A percentile compares a stretch with the other conserved stretches of the same genome.
phyloP scores from a whole-genome alignment of 2,797 vertebrate species.

The Crocidura indochinensis region DNA sequence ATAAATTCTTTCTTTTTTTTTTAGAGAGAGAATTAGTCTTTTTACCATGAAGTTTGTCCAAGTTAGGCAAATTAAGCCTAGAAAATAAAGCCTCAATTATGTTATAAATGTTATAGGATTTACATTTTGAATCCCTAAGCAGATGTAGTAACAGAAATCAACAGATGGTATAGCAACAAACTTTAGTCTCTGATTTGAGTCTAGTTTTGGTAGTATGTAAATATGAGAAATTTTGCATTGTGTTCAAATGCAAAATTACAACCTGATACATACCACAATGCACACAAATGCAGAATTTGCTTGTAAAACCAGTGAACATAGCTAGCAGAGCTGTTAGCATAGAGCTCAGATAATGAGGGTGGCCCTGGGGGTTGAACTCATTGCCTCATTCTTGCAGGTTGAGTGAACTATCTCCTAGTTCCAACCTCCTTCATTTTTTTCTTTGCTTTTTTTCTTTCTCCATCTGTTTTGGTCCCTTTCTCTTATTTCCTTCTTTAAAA shows the following conservation, averaged over 20 bases:
- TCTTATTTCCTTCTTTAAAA: no score
- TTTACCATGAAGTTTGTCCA: constrained; percentile 73
- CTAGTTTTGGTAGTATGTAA: constrained; percentile 30
- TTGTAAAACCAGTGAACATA: no score
- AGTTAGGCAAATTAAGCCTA: constrained; percentile 67
- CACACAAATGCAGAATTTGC: not conserved
- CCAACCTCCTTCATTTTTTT: no score
- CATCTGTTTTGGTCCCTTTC: no score
- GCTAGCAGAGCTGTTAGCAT: no score
- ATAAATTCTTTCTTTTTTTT: constrained; percentile 73
- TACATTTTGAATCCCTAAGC: constrained; percentile 11
- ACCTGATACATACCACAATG: not conserved
- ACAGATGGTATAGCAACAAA: not conserved
- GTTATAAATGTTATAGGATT: constrained; percentile 49
- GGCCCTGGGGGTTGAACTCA: no score
- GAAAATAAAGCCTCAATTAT: constrained; percentile 53
- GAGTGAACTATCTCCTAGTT: no score
- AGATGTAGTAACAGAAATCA: constrained; percentile 50
- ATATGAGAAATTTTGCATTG: not conserved
- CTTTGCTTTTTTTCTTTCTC: no score
- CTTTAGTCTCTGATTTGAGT: constrained; percentile 29
- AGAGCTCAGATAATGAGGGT: no score
- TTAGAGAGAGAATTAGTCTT: constrained; percentile 74
- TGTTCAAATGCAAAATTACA: constrained; percentile 35
- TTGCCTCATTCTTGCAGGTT: no score